Conservation (phyloP, 2,797 vertebrate genomes). For the Crocidura indochinensis region DNA sequence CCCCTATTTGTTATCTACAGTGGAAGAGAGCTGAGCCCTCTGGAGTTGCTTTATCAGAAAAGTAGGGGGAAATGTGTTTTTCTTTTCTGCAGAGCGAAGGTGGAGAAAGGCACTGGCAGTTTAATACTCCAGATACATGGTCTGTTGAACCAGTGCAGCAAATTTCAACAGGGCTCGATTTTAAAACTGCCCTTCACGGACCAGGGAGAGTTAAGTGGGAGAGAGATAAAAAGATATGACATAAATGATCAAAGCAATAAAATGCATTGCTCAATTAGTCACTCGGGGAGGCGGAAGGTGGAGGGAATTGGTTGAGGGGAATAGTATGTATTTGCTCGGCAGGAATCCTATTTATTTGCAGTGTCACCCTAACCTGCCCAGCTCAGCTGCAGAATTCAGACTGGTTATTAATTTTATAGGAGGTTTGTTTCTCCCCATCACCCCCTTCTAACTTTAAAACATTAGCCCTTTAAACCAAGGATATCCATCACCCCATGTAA, state of each 20-base stretch:
- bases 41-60: constrained; percentile 48
- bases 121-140: not conserved
- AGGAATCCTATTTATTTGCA: not conserved
- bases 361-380: constrained; percentile 61
- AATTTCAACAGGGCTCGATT: constrained; percentile 58
- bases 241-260: constrained; percentile 86
- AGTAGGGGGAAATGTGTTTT: constrained; percentile 20
- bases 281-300: constrained; percentile 61
- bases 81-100: constrained; percentile 50
- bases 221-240: constrained; percentile 83
- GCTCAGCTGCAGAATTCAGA: constrained; percentile 31
- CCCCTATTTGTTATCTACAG: constrained; percentile 78
- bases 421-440: not conserved
- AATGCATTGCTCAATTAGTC: constrained; percentile 83
- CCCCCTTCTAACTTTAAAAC: constrained; percentile 38
- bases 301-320: constrained; percentile 38
- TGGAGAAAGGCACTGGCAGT: not conserved
- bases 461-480: constrained; percentile 69
- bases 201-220: constrained; percentile 80
- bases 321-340: constrained; percentile 53
- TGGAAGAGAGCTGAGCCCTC: constrained; percentile 76
- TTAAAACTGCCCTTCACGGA: constrained; percentile 77
- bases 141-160: constrained; percentile 24
- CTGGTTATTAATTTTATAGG: constrained; percentile 70
- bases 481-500: constrained; percentile 70